phyloP scores from a whole-genome alignment of 2,797 vertebrate species.

The Poecilia velifera region DNA sequence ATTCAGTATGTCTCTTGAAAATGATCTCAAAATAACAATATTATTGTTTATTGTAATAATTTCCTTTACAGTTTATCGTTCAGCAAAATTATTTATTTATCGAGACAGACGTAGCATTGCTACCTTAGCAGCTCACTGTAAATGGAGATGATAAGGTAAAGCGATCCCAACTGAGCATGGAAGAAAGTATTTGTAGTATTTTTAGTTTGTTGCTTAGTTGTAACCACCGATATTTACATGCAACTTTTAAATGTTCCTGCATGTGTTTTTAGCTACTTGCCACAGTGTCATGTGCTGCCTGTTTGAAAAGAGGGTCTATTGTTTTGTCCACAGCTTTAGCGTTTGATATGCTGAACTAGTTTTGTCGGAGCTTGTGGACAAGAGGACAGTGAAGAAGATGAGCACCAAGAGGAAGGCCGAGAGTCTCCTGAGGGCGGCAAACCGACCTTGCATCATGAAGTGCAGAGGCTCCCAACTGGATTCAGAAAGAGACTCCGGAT shows the following conservation, averaged over 20 bases:
- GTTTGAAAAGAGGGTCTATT: not conserved
- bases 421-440: slow-evolving; percentile 39
- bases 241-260: not conserved
- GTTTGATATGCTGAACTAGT: slow-evolving; percentile 42
- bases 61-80: too few species aligned
- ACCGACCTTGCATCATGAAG: slow-evolving; percentile 63
- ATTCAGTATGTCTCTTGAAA: too few species aligned
- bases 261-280: not conserved
- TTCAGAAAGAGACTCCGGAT: slow-evolving; percentile 92
- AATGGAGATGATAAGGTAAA: not conserved
- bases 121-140: not conserved
- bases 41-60: too few species aligned
- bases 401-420: slow-evolving; percentile 75
- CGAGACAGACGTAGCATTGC: too few species aligned
- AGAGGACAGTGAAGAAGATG: slow-evolving; percentile 57
- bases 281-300: not conserved
- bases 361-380: slow-evolving; percentile 12
- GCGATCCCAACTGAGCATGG: not conserved
- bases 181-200: not conserved
- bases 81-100: too few species aligned
- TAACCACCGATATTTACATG: not conserved
- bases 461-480: slow-evolving; percentile 63
- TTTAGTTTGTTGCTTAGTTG: not conserved
- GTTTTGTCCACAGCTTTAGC: slow-evolving; percentile 26
- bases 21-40: too few species aligned